A percentile compares a stretch with the other conserved stretches of the same genome.
These are phyloP conservation scores for Argentina silus DNA, from an alignment of 2,797 vertebrate genomes.

Conservation along the genomic window DNA sequence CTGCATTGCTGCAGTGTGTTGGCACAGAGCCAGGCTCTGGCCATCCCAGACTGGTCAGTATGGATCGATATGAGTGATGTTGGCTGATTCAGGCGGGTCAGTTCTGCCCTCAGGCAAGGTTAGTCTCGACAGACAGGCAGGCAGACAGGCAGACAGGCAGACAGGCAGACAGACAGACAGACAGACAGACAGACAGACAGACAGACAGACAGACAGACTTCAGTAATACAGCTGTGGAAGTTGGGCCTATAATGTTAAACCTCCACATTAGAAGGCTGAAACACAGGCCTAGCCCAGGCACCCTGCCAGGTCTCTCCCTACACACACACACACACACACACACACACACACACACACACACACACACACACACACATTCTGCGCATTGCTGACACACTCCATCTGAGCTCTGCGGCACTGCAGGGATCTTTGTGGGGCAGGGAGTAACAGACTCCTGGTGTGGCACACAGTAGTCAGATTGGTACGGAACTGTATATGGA, in stretches of 20 bases:
- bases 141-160: neutral
- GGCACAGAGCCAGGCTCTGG: slow-evolving; percentile 54
- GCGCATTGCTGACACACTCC: neutral
- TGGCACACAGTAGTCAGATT: too few species aligned
- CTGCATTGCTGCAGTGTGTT: slow-evolving; percentile 65
- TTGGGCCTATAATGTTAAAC: too few species aligned
- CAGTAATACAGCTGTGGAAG: too few species aligned
- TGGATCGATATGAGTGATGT: slow-evolving; percentile 25
- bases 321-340: neutral
- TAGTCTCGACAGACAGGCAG: slow-evolving; percentile 1
- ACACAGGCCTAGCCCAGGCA: slow-evolving; percentile 4
- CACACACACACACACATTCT: slow-evolving; percentile 2
- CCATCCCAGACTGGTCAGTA: slow-evolving; percentile 17
- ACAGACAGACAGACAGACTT: too few species aligned
- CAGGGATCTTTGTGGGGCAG: neutral
- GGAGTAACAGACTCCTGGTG: neutral
- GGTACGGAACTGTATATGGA: too few species aligned
- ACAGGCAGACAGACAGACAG: neutral
- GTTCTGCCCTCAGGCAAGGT: slow-evolving; percentile 34
- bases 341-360: slow-evolving; percentile 5
- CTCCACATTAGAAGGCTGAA: neutral
- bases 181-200: too few species aligned
- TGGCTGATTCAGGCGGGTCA: neutral
- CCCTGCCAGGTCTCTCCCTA: slow-evolving; percentile 11
- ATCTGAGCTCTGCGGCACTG: neutral